phyloP scores from a whole-genome alignment of 1,140 invertebrate species.

The Bombyx mori region DNA sequence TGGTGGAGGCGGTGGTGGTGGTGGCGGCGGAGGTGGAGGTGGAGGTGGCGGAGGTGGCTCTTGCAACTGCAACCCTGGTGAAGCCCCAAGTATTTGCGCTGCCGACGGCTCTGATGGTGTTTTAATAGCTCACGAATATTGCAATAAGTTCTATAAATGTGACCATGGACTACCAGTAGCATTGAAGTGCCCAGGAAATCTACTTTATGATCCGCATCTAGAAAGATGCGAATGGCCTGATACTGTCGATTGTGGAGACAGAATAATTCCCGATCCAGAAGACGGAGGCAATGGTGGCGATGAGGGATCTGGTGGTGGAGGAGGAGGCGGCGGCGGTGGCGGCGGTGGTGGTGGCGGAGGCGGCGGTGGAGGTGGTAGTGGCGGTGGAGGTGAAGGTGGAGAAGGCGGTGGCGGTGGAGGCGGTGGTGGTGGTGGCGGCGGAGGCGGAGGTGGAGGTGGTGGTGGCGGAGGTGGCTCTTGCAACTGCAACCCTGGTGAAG shows the following conservation, averaged over 20 bases:
- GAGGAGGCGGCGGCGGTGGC: background rate
- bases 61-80: slow-evolving; percentile 20
- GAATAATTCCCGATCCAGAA: slow-evolving; percentile 7
- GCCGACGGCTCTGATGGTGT: slow-evolving; percentile 20
- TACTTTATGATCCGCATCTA: slow-evolving; percentile 71
- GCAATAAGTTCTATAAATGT: slow-evolving; percentile 38
- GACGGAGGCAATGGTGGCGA: slow-evolving; percentile 1
- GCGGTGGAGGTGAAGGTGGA: slow-evolving; percentile 6
- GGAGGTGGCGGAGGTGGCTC: background rate
- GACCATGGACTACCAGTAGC: slow-evolving; percentile 19
- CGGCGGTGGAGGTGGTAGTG: background rate
- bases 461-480: background rate
- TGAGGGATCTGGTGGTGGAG: slow-evolving; percentile 5
- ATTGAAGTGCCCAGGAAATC: slow-evolving; percentile 48
- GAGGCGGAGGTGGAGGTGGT: slow-evolving; percentile 1
- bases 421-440: slow-evolving; percentile 1
- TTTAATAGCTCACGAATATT: slow-evolving; percentile 32
- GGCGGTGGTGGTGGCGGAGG: background rate
- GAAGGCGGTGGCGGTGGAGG: slow-evolving; percentile 6
- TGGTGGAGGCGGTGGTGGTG: too few relatives aligned
- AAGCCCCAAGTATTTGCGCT: slow-evolving; percentile 22
- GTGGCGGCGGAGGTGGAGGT: too few relatives aligned
- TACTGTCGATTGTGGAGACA: slow-evolving; percentile 54
- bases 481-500: slow-evolving; percentile 17
- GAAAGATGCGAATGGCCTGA: slow-evolving; percentile 74